Evolutionary conservation across 2,113 vertebrate species (phyloP).

Genomic region (Cervus canadensis): DNA sequence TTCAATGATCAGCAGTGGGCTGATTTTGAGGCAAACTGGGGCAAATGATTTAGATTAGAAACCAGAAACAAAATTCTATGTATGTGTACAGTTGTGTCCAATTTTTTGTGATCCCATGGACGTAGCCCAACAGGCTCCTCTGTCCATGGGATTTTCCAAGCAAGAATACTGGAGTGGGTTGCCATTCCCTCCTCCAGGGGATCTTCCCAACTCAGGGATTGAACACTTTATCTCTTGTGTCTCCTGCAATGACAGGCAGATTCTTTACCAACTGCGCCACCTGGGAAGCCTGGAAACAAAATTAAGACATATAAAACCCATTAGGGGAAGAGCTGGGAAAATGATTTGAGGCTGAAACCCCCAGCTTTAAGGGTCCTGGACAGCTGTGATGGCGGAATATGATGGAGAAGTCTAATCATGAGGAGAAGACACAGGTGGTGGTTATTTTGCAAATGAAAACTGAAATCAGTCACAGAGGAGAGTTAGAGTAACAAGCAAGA

Average conservation of each 20-base stretch:
- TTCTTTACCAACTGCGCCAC: neutral
- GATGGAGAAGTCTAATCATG: neutral
- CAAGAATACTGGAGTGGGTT: neutral
- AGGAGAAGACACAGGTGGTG: neutral
- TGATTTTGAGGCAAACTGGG: neutral
- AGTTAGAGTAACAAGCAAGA: neutral
- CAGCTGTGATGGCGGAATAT: neutral
- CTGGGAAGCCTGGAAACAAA: neutral
- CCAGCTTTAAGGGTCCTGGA: neutral
- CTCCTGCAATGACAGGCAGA: neutral
- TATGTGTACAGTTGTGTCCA: neutral
- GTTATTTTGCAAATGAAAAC: slow-evolving; percentile 35
- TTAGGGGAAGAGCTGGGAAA: neutral
- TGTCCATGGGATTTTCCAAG: neutral
- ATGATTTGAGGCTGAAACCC: neutral
- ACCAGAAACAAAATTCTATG: neutral
- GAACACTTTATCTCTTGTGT: neutral
- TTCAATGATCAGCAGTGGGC: neutral
- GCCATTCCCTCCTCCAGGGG: neutral
- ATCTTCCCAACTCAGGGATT: neutral
- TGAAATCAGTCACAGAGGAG: slow-evolving; percentile 12
- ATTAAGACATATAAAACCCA: neutral
- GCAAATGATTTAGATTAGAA: neutral
- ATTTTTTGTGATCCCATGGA: neutral
- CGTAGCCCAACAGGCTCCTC: neutral